Evolutionary conservation across 2,888 invertebrate species (phyloP).

Genomic region (Dicranocentrus wangi): DNA sequence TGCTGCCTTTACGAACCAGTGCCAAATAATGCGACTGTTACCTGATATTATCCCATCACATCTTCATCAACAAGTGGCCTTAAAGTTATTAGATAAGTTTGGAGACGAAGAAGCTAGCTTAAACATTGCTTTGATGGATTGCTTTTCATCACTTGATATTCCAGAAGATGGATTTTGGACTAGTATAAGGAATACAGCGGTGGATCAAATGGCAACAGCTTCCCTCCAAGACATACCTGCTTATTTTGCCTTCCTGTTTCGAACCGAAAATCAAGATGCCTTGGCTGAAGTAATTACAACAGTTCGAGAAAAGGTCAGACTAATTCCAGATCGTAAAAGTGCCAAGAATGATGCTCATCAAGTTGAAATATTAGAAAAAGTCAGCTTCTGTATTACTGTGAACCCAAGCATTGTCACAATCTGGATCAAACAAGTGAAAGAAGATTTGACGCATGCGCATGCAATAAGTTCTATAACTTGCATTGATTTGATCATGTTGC

Average conservation of each 20-base stretch:
- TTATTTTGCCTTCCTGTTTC: slow-evolving; percentile 63
- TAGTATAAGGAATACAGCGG: slow-evolving; percentile 42
- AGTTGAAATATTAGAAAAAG: slow-evolving; percentile 62
- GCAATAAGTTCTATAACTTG: slow-evolving; percentile 60
- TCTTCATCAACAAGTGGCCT: slow-evolving; percentile 46
- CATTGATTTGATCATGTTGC: slow-evolving; percentile 62
- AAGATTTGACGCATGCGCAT: slow-evolving; percentile 6
- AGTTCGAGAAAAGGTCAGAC: slow-evolving; percentile 62
- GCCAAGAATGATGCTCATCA: slow-evolving; percentile 42
- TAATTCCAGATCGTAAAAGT: slow-evolving; percentile 30
- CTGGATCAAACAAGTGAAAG: slow-evolving; percentile 37
- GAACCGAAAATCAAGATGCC: slow-evolving; percentile 9
- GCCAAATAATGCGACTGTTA: slow-evolving; percentile 41
- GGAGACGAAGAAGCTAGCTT: slow-evolving; percentile 20
- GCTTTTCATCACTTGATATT: slow-evolving; percentile 61
- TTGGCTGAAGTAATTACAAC: slow-evolving; percentile 60
- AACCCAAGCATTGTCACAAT: slow-evolving; percentile 31
- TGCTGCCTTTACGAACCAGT: slow-evolving; percentile 44
- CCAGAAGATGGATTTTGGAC: slow-evolving; percentile 40
- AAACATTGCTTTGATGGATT: slow-evolving; percentile 53
- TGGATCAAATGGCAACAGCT: slow-evolving; percentile 63
- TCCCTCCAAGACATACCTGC: slow-evolving; percentile 62
- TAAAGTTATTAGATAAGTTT: slow-evolving; percentile 46
- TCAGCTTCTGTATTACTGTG: slow-evolving; percentile 50
- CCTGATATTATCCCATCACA: slow-evolving; percentile 62